Percentiles rank a stretch among this genome's conserved stretches.
Conservation (phyloP, 2,888 invertebrate species). For the Enchytraeus crypticus region DNA sequence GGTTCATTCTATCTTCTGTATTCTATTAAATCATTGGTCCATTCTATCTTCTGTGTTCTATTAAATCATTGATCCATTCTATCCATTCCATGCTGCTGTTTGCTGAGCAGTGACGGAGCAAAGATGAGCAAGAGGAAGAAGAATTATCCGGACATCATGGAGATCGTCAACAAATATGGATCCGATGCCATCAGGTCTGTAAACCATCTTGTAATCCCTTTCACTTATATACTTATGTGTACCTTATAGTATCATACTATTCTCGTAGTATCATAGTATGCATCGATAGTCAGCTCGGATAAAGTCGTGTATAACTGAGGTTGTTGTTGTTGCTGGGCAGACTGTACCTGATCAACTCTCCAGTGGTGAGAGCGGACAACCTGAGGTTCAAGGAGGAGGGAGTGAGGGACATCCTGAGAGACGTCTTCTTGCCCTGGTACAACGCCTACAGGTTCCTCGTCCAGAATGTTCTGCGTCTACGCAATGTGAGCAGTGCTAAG, state of each 20-base stretch:
- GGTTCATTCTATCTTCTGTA: too few species aligned
- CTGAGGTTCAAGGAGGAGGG: constrained; percentile 94
- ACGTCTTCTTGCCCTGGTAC: constrained; percentile 91
- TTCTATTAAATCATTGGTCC: too few species aligned
- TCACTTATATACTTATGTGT: too few species aligned
- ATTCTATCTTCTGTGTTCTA: too few species aligned
- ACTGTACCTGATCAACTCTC: constrained; percentile 91
- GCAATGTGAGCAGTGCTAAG: constrained; percentile 54
- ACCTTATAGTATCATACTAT: too few species aligned
- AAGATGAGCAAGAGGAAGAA: constrained; percentile 99
- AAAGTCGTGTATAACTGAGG: too few species aligned
- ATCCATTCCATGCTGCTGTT: too few species aligned
- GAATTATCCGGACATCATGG: constrained; percentile 94
- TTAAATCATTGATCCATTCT: too few species aligned
- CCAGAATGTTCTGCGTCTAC: constrained; percentile 79
- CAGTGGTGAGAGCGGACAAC: constrained; percentile 93
- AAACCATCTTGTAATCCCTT: background rate
- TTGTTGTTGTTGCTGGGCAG: too few species aligned
- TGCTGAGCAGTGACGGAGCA: constrained; percentile 82
- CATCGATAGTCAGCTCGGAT: too few species aligned
- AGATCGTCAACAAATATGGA: constrained; percentile 76
- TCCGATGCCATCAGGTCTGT: constrained; percentile 78
- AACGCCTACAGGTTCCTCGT: constrained; percentile 71
- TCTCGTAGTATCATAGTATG: too few species aligned
- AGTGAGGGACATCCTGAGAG: constrained; percentile 88